These are phyloP conservation scores for Geophilus truncorum DNA, from an alignment of 2,888 invertebrate species.

Conservation along the genomic window DNA sequence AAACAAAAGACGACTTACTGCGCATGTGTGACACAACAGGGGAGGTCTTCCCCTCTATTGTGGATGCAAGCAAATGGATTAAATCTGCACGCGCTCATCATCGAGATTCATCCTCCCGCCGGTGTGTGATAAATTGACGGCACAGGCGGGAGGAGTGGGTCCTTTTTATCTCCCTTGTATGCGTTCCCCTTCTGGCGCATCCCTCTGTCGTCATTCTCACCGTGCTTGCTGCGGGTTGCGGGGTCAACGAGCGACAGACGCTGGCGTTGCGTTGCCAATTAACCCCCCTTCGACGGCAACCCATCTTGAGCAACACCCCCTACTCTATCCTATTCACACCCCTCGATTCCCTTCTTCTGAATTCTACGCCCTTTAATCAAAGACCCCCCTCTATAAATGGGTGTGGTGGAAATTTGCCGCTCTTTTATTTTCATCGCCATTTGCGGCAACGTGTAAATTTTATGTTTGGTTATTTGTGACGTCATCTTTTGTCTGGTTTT, in stretches of 20 bases:
- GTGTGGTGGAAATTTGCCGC: background rate
- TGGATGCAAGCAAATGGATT: background rate
- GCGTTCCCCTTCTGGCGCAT: background rate
- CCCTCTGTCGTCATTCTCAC: background rate
- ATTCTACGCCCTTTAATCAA: background rate
- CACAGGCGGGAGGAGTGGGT: background rate
- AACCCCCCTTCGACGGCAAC: background rate
- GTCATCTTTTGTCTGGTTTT: too few species aligned
- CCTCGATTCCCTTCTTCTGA: background rate
- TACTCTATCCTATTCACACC: background rate
- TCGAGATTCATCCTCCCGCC: background rate
- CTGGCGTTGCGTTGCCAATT: background rate
- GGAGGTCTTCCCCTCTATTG: background rate
- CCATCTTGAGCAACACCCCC: background rate
- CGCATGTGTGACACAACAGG: background rate
- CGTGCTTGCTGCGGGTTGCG: background rate
- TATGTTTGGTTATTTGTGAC: background rate
- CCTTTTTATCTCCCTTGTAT: background rate
- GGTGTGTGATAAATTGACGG: background rate
- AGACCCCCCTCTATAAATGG: background rate
- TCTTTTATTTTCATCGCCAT: background rate
- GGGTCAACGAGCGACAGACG: background rate
- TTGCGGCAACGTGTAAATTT: background rate
- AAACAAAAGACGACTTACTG: background rate
- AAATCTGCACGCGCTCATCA: background rate